These are phyloP conservation scores for Natator depressus DNA, from an alignment of 2,113 vertebrate genomes.

Conservation along the genomic window DNA sequence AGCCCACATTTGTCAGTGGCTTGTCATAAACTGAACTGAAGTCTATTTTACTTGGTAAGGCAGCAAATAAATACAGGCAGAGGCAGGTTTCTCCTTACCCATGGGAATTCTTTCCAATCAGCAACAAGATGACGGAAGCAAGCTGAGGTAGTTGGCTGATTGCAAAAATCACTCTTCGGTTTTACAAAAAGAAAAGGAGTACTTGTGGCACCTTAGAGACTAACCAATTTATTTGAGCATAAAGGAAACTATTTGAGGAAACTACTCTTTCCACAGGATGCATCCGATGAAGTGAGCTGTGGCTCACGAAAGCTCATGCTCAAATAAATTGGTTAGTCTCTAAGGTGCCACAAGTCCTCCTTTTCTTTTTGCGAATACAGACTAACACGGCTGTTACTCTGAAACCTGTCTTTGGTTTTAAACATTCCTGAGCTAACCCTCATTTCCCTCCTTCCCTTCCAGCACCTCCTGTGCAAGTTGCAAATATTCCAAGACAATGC, in stretches of 20 bases:
- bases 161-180: neutral
- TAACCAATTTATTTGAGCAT: too few relatives aligned
- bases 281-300: too few relatives aligned
- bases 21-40: fast-evolving
- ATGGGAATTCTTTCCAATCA: fast-evolving
- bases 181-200: too few relatives aligned
- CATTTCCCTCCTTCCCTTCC: fast-evolving
- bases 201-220: too few relatives aligned
- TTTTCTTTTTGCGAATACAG: too few relatives aligned
- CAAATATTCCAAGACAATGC: fast-evolving
- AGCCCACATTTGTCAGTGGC: fast-evolving
- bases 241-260: too few relatives aligned
- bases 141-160: neutral
- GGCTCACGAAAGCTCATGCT: too few relatives aligned
- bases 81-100: neutral
- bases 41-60: neutral
- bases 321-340: too few relatives aligned
- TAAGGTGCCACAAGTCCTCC: too few relatives aligned
- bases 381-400: too few relatives aligned
- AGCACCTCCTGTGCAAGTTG: neutral
- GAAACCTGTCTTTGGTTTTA: too few relatives aligned
- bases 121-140: neutral
- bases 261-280: too few relatives aligned
- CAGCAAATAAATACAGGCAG: fast-evolving
- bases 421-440: neutral